A percentile compares a stretch with the other conserved stretches of the same genome.
Evolutionary conservation across 2,113 vertebrate species (phyloP).

Genomic region (Mesoclemmys tuberculata): DNA sequence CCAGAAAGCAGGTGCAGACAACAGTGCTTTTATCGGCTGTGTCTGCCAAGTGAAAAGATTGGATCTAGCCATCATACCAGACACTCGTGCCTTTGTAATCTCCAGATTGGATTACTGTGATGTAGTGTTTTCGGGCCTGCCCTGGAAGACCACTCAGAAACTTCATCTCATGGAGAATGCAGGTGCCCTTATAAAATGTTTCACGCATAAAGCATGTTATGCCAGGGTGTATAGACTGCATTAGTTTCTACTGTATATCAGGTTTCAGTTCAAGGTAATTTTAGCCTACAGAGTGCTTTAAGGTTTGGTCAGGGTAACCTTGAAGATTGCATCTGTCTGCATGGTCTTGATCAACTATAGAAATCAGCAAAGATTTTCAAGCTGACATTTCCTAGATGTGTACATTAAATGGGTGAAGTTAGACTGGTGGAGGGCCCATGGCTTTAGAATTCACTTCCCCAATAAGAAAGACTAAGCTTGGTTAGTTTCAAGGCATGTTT

Average conservation of each 20-base stretch:
- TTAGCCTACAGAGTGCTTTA: background rate
- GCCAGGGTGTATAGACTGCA: background rate
- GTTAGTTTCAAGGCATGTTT: background rate
- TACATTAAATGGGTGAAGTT: background rate
- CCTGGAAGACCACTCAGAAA: accelerated
- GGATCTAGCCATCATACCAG: accelerated
- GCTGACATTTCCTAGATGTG: background rate
- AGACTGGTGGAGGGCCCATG: background rate
- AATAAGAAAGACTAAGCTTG: background rate
- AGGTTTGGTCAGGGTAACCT: background rate
- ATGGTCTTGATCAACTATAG: background rate
- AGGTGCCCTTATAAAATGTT: background rate
- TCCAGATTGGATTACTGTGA: accelerated
- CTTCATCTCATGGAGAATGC: accelerated
- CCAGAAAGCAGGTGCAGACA: slow-evolving; percentile 8
- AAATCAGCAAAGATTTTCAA: background rate
- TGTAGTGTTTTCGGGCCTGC: accelerated
- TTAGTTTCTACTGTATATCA: background rate
- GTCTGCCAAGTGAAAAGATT: background rate
- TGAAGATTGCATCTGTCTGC: background rate
- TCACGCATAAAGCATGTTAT: background rate
- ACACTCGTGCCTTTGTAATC: accelerated
- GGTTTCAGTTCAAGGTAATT: background rate
- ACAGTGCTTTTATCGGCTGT: background rate
- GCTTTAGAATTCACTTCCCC: background rate